phyloP scores from a whole-genome alignment of 2,113 vertebrate species.

The Ovis aries region DNA sequence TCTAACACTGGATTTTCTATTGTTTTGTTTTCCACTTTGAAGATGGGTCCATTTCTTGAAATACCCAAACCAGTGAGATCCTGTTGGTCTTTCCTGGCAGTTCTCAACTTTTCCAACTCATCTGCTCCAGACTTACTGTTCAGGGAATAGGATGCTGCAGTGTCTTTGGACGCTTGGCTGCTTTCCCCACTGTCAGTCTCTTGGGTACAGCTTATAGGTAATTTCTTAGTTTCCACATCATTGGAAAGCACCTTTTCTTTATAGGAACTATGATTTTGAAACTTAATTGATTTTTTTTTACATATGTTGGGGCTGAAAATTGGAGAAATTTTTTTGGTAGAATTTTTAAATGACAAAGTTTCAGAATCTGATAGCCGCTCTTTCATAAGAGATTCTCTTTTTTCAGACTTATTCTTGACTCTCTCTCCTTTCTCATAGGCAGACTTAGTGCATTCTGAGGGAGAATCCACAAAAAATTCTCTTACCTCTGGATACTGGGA shows the following conservation, averaged over 20 bases:
- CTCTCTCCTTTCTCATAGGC: neutral
- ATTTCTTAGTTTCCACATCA: slow-evolving; percentile 56
- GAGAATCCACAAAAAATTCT: slow-evolving; percentile 69
- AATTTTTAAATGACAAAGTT: slow-evolving; percentile 26
- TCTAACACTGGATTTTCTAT: slow-evolving; percentile 53
- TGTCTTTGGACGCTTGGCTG: slow-evolving; percentile 45
- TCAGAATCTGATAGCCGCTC: slow-evolving; percentile 37
- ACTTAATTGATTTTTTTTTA: slow-evolving; percentile 43
- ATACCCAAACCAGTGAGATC: slow-evolving; percentile 5
- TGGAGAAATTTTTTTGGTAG: neutral
- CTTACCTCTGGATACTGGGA: slow-evolving; percentile 81
- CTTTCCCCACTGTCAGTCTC: slow-evolving; percentile 46
- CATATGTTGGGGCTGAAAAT: neutral
- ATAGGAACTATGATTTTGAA: slow-evolving; percentile 36
- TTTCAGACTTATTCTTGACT: neutral
- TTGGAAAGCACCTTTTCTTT: slow-evolving; percentile 18
- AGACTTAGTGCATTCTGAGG: slow-evolving; percentile 7
- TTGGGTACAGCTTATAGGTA: slow-evolving; percentile 15
- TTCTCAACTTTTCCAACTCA: slow-evolving; percentile 41
- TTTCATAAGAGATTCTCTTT: slow-evolving; percentile 48
- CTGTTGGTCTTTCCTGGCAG: slow-evolving; percentile 39
- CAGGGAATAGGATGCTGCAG: slow-evolving; percentile 45
- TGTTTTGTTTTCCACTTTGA: slow-evolving; percentile 56
- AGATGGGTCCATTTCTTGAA: slow-evolving; percentile 53
- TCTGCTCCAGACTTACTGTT: slow-evolving; percentile 56